These are phyloP conservation scores for Steatornis caripensis DNA, from an alignment of 2,113 vertebrate genomes.

Conservation along the genomic window DNA sequence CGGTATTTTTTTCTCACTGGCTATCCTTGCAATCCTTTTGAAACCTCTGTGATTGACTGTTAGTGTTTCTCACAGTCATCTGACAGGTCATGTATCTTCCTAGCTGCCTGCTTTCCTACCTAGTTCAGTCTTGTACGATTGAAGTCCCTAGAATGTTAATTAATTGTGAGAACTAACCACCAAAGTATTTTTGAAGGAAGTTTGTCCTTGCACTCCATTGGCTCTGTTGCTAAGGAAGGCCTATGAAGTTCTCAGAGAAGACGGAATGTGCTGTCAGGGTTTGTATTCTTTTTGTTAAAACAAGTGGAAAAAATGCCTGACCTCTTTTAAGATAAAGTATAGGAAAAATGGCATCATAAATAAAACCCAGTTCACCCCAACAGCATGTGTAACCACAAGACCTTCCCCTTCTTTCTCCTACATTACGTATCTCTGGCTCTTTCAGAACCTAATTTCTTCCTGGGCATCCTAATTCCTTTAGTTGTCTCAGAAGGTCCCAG, in stretches of 20 bases:
- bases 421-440: background rate
- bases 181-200: background rate
- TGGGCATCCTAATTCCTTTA: background rate
- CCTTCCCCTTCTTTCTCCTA: background rate
- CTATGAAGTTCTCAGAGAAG: background rate
- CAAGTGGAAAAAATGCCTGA: background rate
- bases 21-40: background rate
- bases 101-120: background rate
- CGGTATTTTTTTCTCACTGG: background rate
- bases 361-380: background rate
- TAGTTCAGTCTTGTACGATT: fast-evolving
- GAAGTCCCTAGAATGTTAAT: background rate
- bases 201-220: background rate
- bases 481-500: background rate
- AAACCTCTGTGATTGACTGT: background rate
- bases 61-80: background rate
- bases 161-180: background rate
- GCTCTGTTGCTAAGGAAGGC: background rate
- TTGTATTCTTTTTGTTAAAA: conserved; percentile 19
- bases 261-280: background rate
- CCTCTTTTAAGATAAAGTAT: background rate
- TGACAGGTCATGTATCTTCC: background rate
- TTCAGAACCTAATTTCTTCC: background rate
- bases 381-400: background rate
- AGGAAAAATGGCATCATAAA: background rate